phyloP scores from a whole-genome alignment of 1,140 invertebrate species.

The Heliconius melpomene region DNA sequence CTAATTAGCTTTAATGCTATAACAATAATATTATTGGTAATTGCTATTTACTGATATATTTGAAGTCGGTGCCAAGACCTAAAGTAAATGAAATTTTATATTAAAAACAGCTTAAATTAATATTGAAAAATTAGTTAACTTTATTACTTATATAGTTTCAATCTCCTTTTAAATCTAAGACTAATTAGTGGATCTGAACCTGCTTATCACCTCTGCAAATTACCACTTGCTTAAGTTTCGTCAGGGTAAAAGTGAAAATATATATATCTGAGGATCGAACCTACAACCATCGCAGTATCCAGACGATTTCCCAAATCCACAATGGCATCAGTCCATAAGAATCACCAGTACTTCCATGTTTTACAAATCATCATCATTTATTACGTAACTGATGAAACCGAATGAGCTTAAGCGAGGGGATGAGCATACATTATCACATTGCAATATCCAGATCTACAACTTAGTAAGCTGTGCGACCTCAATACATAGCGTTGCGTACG shows the following conservation, averaged over 20 bases:
- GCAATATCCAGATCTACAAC: conserved; percentile 1
- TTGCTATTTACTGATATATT: too few relatives aligned
- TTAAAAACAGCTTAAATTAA: too few relatives aligned
- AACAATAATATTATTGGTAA: too few relatives aligned
- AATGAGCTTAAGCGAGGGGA: not conserved
- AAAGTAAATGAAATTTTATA: too few relatives aligned
- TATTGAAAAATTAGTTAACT: too few relatives aligned
- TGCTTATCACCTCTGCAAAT: too few relatives aligned
- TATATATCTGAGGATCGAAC: not conserved
- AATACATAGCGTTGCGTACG: not conserved
- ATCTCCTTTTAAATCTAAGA: too few relatives aligned
- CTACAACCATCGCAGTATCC: not conserved
- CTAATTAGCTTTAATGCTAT: too few relatives aligned
- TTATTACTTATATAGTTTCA: too few relatives aligned
- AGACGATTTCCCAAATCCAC: not conserved
- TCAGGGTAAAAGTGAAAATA: not conserved
- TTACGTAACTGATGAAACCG: not conserved
- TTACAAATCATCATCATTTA: not conserved
- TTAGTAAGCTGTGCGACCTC: not conserved
- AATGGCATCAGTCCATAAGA: not conserved
- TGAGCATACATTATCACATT: conserved; percentile 6
- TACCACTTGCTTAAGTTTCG: not conserved
- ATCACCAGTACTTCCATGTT: not conserved
- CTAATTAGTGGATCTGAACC: too few relatives aligned
- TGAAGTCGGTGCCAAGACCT: too few relatives aligned